Evolutionary conservation across 1,140 invertebrate species (phyloP), one percentile per base, ranked within the genome.

Genomic region (Zaprionus gabonicus): DNA sequence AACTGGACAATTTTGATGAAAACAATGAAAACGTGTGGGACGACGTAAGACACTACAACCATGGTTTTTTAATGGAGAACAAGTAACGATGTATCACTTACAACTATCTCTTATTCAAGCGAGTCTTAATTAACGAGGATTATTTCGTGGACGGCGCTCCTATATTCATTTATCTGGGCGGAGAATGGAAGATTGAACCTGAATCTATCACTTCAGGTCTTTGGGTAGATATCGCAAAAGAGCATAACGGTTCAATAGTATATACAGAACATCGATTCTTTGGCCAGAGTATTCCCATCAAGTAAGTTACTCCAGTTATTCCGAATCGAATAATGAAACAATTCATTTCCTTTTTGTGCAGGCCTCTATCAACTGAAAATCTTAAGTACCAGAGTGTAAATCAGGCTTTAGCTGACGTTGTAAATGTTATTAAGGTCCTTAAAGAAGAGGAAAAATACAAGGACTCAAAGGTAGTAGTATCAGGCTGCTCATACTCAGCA

Each of bases 241-340:
- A 95, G 49, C 94, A 96, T 80, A 94, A 94, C 44, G 97, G 96
- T 4, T 93, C 94, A 20, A 91, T 95, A 80, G 93, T 95, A 62
- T 95, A 95, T 70, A 94, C 97, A 1, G 97, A 98, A 85, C 97
- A 98, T 93, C 94, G 97, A 58, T 98, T 95, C 93, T 98, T 97
- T 91, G 97, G 97, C 36, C 81, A 95, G 76, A 97, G 96, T 84
- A 94, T 94, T 74, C 97, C 97, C 5, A 96, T 95, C 49, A 68
- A 76, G 96, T 97, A 94, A 93, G 94, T 78, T 10, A 12, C 3
- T 25, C 6, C 1, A 51, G 4, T 23, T 25, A 51, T 20, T 12
- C 23, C 3, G 20, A 1, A 1, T 51, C 0, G 12, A 25, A 51
- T 10, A 51, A 25, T 9, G 1, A 51, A 51, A 13, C 1, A 12